phyloP scores from a whole-genome alignment of 1,140 invertebrate genomes.

The Lepidurus arcticus region DNA sequence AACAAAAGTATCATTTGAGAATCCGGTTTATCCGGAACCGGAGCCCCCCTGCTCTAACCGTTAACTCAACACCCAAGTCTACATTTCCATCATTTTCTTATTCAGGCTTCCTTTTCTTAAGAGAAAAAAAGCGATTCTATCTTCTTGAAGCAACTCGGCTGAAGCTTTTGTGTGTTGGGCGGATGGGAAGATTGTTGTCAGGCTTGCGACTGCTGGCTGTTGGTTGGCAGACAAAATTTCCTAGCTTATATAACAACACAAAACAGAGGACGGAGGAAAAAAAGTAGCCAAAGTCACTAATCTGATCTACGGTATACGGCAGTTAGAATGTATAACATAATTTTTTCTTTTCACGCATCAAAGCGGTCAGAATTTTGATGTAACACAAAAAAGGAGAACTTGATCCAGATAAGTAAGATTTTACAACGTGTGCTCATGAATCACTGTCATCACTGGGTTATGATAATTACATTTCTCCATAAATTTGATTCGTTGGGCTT shows the following conservation, averaged over 20 bases:
- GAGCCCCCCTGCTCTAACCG: neutral
- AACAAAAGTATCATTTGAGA: neutral
- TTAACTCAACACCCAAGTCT: neutral
- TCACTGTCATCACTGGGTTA: neutral
- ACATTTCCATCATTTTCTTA: conserved; percentile 2
- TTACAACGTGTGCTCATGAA: neutral
- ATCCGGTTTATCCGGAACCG: neutral
- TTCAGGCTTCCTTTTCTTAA: neutral
- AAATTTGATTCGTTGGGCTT: neutral
- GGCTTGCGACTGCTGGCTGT: neutral
- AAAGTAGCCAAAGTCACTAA: too few species aligned
- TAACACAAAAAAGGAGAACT: too few species aligned
- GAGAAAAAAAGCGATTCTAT: neutral
- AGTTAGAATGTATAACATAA: too few species aligned
- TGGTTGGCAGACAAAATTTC: too few species aligned
- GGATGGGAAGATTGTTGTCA: neutral
- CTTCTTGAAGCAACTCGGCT: neutral
- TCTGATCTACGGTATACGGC: too few species aligned
- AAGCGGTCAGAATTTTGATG: too few species aligned
- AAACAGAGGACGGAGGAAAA: too few species aligned
- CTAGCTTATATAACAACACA: too few species aligned
- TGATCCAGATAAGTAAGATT: neutral
- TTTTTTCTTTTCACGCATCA: too few species aligned
- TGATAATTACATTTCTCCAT: neutral
- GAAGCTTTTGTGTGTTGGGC: neutral